Evolutionary conservation across 2,888 invertebrate genomes (phyloP).

Genomic region (Trisateles emortualis): DNA sequence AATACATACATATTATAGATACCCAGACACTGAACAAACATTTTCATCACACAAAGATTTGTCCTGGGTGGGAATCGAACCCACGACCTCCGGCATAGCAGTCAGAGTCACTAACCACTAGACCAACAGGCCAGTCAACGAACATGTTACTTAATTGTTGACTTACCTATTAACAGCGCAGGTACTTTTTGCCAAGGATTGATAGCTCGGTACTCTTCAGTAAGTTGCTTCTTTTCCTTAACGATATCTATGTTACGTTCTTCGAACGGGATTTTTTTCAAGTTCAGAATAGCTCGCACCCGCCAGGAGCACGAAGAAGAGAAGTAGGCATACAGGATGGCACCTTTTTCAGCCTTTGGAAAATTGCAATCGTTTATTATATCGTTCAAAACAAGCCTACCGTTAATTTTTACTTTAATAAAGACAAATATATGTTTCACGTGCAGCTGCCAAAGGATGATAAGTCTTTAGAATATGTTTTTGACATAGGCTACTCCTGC

Average conservation of each 20-base stretch:
- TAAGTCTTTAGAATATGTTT: no score
- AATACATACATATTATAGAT: no score
- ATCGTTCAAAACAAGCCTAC: not conserved
- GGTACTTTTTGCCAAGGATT: conserved; percentile 82
- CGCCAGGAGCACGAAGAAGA: conserved; percentile 88
- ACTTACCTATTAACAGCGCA: conserved; percentile 75
- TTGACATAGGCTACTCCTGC: no score
- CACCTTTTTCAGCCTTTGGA: conserved; percentile 53
- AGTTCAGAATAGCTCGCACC: conserved; percentile 75
- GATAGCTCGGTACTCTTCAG: conserved; percentile 66
- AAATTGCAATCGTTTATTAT: not conserved
- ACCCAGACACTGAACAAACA: no score
- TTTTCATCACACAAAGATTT: no score
- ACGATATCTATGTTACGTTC: conserved; percentile 73
- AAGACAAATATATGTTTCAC: no score
- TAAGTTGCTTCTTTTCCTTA: conserved; percentile 60
- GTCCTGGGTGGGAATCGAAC: no score
- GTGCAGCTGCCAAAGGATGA: no score
- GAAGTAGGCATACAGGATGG: conserved; percentile 84
- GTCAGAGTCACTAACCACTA: no score
- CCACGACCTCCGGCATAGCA: no score
- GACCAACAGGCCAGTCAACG: no score
- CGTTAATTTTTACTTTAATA: not conserved
- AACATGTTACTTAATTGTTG: no score
- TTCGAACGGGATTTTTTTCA: conserved; percentile 71